Conservation (phyloP, 1,140 invertebrate species). For the Dolichoris vasculosae region DNA sequence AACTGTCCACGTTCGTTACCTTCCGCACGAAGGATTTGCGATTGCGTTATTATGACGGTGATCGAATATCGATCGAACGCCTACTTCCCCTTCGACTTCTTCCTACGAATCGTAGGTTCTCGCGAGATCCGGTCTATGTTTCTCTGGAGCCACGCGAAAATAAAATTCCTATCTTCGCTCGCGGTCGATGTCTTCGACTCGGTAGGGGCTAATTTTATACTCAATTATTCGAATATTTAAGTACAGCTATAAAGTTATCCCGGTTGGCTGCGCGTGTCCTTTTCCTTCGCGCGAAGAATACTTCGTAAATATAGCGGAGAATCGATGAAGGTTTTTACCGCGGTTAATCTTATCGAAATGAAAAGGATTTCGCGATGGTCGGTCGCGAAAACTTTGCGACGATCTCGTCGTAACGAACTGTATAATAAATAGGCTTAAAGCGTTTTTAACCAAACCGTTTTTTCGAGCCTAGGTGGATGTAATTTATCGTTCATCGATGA, state of each 20-base stretch:
- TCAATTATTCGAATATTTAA: background rate
- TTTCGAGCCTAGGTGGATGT: no score
- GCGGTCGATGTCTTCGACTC: background rate
- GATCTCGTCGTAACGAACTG: background rate
- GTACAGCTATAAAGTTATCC: constrained; percentile 1
- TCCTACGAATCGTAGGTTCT: background rate
- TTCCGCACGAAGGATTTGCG: no score
- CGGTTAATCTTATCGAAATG: constrained; percentile 13
- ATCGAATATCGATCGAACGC: background rate
- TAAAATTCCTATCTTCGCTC: background rate
- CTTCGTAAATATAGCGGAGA: background rate
- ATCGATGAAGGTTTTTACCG: background rate
- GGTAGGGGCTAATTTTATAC: constrained; percentile 25
- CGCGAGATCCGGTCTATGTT: background rate
- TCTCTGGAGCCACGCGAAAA: background rate
- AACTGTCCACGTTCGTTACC: no score
- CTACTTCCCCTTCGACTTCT: background rate
- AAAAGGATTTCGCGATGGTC: background rate
- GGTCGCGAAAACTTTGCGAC: background rate
- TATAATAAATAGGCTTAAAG: background rate
- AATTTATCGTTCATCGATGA: background rate
- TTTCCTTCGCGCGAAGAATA: background rate
- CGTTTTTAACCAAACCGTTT: background rate
- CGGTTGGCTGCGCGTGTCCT: background rate
- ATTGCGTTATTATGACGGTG: background rate